A percentile compares a stretch with the other conserved stretches of the same genome.
Conservation (phyloP, 2,113 vertebrate genomes). For the Numenius arquata region DNA sequence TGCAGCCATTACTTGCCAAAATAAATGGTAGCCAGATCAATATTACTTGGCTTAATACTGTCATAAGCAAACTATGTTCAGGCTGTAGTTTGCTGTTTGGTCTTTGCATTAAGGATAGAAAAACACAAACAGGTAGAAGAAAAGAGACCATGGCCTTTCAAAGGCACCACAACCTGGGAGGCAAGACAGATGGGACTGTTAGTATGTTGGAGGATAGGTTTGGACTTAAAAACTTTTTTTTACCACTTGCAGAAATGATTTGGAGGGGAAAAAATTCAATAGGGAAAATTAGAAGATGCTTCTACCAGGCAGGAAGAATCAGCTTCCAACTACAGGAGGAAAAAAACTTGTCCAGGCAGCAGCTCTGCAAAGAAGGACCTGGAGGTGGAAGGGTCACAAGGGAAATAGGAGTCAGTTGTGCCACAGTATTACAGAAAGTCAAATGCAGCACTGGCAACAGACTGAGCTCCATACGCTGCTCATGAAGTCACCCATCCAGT, state of each 20-base stretch:
- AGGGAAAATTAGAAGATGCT: neutral
- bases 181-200: conserved; percentile 23
- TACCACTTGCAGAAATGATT: neutral
- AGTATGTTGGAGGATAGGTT: neutral
- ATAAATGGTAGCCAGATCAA: neutral
- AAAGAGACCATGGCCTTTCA: neutral
- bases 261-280: neutral
- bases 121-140: neutral
- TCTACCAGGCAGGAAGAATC: neutral
- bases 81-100: neutral
- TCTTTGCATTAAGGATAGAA: neutral
- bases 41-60: neutral
- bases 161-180: neutral
- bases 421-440: accelerated
- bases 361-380: neutral
- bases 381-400: neutral
- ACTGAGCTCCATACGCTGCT: neutral
- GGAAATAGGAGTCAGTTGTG: neutral
- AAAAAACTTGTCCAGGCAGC: neutral
- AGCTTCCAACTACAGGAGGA: neutral
- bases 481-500: neutral
- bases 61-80: neutral
- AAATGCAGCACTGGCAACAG: neutral
- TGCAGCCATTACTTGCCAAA: neutral
- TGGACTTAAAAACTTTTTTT: neutral